Evolutionary conservation across 2,113 vertebrate species (phyloP).

Genomic region (Microtus oregoni): DNA sequence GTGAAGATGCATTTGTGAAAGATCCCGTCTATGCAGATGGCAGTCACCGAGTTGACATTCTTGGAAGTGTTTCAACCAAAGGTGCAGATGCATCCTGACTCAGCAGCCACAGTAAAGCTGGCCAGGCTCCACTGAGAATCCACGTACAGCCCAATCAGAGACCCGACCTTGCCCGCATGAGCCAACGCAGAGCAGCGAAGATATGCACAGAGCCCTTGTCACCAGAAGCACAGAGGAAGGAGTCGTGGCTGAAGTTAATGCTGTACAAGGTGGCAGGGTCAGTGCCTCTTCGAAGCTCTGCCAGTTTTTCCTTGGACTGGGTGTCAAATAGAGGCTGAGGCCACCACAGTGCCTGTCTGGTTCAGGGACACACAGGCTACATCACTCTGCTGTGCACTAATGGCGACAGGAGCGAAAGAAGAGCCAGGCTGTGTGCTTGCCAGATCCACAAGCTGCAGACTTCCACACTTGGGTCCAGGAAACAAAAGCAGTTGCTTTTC

Average conservation of each 20-base stretch:
- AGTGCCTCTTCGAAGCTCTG: conserved; percentile 93
- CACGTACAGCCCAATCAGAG: conserved; percentile 95
- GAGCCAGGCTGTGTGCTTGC: conserved; percentile 94
- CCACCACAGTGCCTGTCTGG: conserved; percentile 93
- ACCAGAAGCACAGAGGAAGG: conserved; percentile 95
- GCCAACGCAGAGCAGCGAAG: conserved; percentile 94
- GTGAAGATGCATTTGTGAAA: conserved; percentile 97
- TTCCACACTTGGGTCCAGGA: conserved; percentile 95
- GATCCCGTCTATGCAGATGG: conserved; percentile 95
- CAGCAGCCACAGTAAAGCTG: conserved; percentile 94
- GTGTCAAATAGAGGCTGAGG: conserved; percentile 96
- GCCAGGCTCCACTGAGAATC: conserved; percentile 96
- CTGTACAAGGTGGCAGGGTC: conserved; percentile 95
- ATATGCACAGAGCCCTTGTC: conserved; percentile 96
- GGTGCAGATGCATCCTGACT: conserved; percentile 95
- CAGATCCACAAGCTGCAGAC: conserved; percentile 94
- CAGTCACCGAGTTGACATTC: conserved; percentile 96
- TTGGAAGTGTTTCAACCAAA: conserved; percentile 96
- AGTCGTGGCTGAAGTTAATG: conserved; percentile 96
- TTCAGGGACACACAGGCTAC: conserved; percentile 94
- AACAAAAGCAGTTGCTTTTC: conserved; percentile 95
- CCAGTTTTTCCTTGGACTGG: conserved; percentile 93
- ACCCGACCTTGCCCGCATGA: conserved; percentile 94
- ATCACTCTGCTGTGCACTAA: conserved; percentile 95
- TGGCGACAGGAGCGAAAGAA: conserved; percentile 93